Conservation (phyloP, 2,113 vertebrate genomes). For the Tapirus terrestris region DNA sequence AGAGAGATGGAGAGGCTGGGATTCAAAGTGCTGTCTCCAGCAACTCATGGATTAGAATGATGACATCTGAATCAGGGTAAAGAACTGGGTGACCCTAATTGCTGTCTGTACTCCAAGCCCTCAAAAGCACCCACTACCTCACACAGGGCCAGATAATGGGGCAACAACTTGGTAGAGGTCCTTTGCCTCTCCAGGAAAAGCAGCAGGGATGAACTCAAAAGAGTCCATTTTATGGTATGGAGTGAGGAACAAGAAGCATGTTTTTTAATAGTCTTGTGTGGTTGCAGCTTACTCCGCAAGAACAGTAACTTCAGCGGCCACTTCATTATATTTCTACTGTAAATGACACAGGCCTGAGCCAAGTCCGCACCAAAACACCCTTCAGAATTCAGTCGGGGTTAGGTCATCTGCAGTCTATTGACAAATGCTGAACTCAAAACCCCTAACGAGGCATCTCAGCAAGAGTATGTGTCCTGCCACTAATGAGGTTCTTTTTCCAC, state of each 20-base stretch:
- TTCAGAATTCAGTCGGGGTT: constrained; percentile 81
- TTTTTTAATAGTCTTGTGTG: constrained; percentile 65
- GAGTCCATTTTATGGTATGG: constrained; percentile 10
- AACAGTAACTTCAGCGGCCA: constrained; percentile 76
- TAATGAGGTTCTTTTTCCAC: constrained; percentile 88
- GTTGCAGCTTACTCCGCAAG: constrained; percentile 65
- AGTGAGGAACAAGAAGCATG: constrained; percentile 34
- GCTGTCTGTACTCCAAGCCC: neutral
- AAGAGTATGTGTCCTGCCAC: constrained; percentile 81
- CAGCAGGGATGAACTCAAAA: constrained; percentile 52
- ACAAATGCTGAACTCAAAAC: constrained; percentile 83
- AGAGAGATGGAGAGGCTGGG: neutral
- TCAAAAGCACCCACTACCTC: constrained; percentile 64
- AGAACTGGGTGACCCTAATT: constrained; percentile 13
- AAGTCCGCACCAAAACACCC: constrained; percentile 81
- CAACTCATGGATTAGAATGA: constrained; percentile 45
- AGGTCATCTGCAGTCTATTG: constrained; percentile 85
- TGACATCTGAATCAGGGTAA: constrained; percentile 28
- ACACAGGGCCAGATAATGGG: constrained; percentile 48
- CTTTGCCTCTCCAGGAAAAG: constrained; percentile 58
- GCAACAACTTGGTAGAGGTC: constrained; percentile 2
- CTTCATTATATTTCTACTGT: constrained; percentile 79
- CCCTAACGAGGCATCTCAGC: constrained; percentile 82
- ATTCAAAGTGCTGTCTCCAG: constrained; percentile 60
- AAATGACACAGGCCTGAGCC: constrained; percentile 74